A percentile compares a stretch with the other conserved stretches of the same genome.
Conservation (phyloP, 2,113 vertebrate species). For the Oreochromis niloticus region DNA sequence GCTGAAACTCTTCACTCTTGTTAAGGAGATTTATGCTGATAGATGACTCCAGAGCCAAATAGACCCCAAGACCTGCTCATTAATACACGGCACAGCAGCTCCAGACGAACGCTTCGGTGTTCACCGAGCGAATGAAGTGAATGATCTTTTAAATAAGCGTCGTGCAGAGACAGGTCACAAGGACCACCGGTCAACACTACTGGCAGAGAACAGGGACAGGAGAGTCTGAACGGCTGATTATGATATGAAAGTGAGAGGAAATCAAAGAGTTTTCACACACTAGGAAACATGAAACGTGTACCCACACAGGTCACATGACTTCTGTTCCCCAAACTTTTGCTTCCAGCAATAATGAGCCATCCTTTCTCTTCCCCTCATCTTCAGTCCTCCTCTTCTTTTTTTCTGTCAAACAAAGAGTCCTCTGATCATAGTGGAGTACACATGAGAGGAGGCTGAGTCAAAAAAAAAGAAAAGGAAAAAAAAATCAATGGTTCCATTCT, state of each 20-base stretch:
- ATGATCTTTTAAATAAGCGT: conserved; percentile 51
- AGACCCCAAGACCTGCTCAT: conserved; percentile 30
- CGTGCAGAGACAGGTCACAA: conserved; percentile 33
- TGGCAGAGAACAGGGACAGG: conserved; percentile 13
- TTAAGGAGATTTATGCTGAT: conserved; percentile 56
- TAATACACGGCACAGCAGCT: conserved; percentile 29
- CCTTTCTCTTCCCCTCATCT: conserved; percentile 53
- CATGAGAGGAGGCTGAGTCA: conserved; percentile 37
- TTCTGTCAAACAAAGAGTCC: conserved; percentile 60
- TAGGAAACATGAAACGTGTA: conserved; percentile 40
- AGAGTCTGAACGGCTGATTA: conserved; percentile 56
- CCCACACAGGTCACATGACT: conserved; percentile 66
- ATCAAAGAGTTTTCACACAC: conserved; percentile 59
- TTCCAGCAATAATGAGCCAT: conserved; percentile 69
- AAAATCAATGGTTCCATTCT: conserved; percentile 63
- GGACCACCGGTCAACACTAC: conserved; percentile 34
- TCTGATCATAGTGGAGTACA: conserved; percentile 66
- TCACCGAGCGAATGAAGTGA: conserved; percentile 24
- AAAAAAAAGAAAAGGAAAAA: neutral
- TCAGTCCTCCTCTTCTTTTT: conserved; percentile 17
- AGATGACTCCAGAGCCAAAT: conserved; percentile 24
- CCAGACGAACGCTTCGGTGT: neutral
- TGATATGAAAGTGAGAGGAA: conserved; percentile 51
- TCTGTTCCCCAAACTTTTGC: conserved; percentile 66
- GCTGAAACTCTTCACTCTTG: conserved; percentile 48